Base-by-base conservation (phyloP, 2,888 invertebrate species). In the Mechanitis mazaeus region DNA sequence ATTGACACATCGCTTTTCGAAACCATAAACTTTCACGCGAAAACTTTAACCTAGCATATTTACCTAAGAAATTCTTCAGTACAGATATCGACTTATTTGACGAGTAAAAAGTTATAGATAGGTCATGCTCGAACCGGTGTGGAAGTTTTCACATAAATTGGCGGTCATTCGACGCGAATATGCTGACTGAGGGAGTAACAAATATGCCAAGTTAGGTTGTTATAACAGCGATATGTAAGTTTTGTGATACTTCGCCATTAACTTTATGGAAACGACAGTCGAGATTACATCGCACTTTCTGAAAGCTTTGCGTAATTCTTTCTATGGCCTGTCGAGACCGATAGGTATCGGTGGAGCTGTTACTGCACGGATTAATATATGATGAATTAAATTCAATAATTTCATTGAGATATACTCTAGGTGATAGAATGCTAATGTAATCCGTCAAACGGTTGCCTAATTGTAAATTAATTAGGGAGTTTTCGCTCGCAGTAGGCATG, bases 161-260 rank as follows among this genome's bases (percentile, higher is more conserved):
- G 86, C 89, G 90, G 90, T 89, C 89, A 90, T 88, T 89, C 87
- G 83, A 87, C 82, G 87, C 83, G 87, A 89, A 89, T 89, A 90
- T 90, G 90, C 88, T 89, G 88, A 90, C 89, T 87, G 87, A 83
- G 87, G 80, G 83, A 83, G 86, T 89, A 89, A 89, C 90, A 89
- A 89, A 90, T 90, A 90, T 87, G 87, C 88, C 87, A 89, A 90
- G 80, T 89, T 89, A 75, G 87, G 86, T 84, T 87, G 88, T 88
- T 90, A 90, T 88, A 90, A 88, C 87, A 82, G 85, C 87, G 87
- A 87, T 90, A 88, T 89, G 88, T 89, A 87, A 88, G 83, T 89
- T 90, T 87, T 84, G 84, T 88, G 86, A 88, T 88, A 89, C 87
- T 88, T 87, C 81, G 83, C 89, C 74, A 72, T 90, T 89, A 89